Evolutionary conservation across 2,797 vertebrate species (phyloP), one percentile per base, ranked within the genome.

Genomic region (Eurystomus glaucurus): DNA sequence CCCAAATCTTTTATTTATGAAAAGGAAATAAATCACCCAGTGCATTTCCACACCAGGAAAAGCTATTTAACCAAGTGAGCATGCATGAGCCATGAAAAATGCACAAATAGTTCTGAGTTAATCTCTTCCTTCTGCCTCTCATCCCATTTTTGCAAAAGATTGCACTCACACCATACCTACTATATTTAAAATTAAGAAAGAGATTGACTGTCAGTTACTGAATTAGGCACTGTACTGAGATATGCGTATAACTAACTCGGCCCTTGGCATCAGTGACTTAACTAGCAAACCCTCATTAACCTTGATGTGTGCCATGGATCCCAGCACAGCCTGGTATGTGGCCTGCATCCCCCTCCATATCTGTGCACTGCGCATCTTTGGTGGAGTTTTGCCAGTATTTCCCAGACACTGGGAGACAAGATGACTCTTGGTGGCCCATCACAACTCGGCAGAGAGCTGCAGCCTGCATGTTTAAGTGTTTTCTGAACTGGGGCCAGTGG

Each of bases 1-100:
- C 84, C 31, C 76, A 89, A 96, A 97, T 97, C 85, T 94, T 91
- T 96, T 96, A 88, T 97, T 97, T 97, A 97, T 97, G 91, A 89
- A 96, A 90, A 77, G 71, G 86, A 95, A 97, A 95, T 79, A 97
- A 95, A 96, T 85, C 88, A 90, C 39, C 33, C 80, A 60, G 62
- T 82, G 69, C 71, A 95, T 96, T 95, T 96, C 90, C 93, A 95
- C 93, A 96, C 88, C n/a, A 93, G 87, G 61, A 89, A 94, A 97
- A 94, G 82, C 94, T 92, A 71, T 98, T 96, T 96, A 95, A 95
- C 71, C 62, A 92, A 96, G 96, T 14, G 11, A 84, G 93, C 71
- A 95, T 95, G 85, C 1, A 1, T 89, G 91, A 93, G 97, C 95
- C 92, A 84, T 94, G 85, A 72, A 85, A 94, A 96, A 95, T 95